Conservation (phyloP, 2,797 vertebrate species). For the Simalia tracyae region DNA sequence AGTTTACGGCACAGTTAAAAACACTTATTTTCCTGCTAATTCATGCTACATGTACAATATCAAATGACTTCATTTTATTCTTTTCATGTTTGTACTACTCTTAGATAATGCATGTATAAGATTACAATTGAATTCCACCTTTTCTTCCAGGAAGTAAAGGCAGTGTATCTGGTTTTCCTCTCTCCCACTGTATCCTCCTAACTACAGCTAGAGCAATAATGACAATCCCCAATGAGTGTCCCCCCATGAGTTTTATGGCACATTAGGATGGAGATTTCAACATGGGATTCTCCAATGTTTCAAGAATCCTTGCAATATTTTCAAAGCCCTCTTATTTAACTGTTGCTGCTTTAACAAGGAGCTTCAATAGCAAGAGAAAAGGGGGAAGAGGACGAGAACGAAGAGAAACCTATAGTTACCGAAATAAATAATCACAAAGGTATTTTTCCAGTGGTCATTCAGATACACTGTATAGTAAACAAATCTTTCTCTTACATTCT, state of each 20-base stretch:
- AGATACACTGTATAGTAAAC: background rate
- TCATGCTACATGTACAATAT: constrained; percentile 1
- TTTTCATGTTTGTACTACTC: background rate
- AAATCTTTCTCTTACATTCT: constrained; percentile 77
- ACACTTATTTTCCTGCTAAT: constrained; percentile 3
- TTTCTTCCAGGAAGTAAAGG: background rate
- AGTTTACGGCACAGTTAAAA: background rate
- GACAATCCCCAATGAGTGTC: background rate
- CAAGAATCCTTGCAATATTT: background rate
- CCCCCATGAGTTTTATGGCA: background rate
- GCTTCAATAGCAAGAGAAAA: background rate
- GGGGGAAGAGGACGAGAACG: background rate
- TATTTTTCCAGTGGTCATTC: background rate
- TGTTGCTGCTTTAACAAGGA: background rate
- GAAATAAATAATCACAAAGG: background rate
- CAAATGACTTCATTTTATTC: background rate
- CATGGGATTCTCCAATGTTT: background rate
- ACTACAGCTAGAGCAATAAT: background rate
- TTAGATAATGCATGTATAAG: background rate
- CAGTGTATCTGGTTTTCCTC: background rate
- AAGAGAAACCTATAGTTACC: background rate
- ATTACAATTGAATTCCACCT: background rate
- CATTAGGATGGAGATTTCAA: background rate
- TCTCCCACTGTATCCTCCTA: background rate
- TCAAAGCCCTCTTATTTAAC: background rate